Percentiles rank a stretch among this genome's conserved stretches.
Evolutionary conservation across 1,140 invertebrate species (phyloP).

Genomic region (Maniola jurtina): DNA sequence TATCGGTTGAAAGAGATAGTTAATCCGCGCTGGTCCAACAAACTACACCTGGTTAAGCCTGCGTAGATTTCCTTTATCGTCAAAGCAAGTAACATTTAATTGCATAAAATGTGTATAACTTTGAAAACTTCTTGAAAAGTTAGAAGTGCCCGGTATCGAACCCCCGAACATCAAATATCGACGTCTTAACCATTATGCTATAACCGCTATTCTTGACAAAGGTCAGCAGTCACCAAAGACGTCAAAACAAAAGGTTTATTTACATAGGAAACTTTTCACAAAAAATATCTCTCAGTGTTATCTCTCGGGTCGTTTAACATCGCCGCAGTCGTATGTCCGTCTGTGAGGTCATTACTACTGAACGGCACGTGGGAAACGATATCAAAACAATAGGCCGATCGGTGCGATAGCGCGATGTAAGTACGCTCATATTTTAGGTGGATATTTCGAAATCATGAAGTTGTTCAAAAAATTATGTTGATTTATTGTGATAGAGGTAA

Average conservation of each 20-base stretch:
- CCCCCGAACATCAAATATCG: no score
- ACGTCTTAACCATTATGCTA: no score
- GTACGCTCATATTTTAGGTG: conserved; percentile 14
- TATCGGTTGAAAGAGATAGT: no score
- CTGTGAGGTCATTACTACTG: conserved; percentile 50
- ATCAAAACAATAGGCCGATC: conserved; percentile 47
- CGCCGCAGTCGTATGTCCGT: conserved; percentile 18
- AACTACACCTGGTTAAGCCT: no score
- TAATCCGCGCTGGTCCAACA: no score
- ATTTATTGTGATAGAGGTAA: conserved; percentile 5
- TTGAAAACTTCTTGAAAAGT: no score
- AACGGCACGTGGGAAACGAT: conserved; percentile 51
- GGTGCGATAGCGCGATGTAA: conserved; percentile 12
- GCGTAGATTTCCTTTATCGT: no score
- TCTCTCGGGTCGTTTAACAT: conserved; percentile 2
- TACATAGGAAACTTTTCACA: background rate
- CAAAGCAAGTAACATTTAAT: no score
- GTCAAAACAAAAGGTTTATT: background rate
- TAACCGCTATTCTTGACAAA: no score
- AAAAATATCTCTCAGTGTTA: background rate
- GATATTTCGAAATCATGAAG: conserved; percentile 14
- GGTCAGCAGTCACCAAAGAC: no score
- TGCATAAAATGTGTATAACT: no score
- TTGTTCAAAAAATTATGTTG: conserved; percentile 9
- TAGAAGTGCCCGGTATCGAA: no score